phyloP scores from a whole-genome alignment of 2,797 vertebrate species.

The Simalia tracyae region DNA sequence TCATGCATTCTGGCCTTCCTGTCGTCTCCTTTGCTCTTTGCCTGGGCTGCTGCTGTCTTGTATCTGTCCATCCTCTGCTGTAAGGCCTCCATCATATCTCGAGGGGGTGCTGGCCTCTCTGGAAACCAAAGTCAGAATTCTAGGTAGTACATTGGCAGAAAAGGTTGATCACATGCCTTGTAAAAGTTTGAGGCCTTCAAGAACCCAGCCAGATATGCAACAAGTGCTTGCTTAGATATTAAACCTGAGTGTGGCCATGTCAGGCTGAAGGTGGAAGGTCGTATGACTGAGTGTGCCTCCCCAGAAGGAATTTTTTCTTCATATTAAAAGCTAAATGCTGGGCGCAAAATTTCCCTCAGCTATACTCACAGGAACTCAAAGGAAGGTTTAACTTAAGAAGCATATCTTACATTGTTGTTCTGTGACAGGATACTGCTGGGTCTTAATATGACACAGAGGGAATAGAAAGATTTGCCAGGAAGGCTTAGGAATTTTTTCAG shows the following conservation, averaged over 20 bases:
- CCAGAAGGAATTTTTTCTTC: not conserved
- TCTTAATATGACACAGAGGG: not conserved
- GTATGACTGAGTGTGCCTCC: not conserved
- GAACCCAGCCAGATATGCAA: not conserved
- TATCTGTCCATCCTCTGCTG: conserved; percentile 91
- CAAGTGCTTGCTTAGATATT: not conserved
- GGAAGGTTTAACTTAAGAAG: not conserved
- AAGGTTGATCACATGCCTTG: not conserved
- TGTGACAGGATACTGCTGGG: not conserved
- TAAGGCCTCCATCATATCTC: conserved; percentile 81
- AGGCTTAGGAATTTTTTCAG: not conserved
- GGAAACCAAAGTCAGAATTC: not conserved
- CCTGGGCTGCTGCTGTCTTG: conserved; percentile 80
- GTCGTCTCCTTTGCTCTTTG: conserved; percentile 86
- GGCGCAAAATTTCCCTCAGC: not conserved
- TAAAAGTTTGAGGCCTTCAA: not conserved
- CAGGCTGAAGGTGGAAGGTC: not conserved
- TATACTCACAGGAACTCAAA: not conserved
- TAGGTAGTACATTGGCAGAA: not conserved
- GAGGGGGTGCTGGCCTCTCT: conserved; percentile 74
- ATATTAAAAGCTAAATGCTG: not conserved
- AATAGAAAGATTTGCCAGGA: not conserved
- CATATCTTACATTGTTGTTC: not conserved
- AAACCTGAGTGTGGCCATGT: not conserved
- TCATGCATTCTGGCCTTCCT: conserved; percentile 92